Conservation (phyloP, 2,888 invertebrate genomes). For the Marasmarcha lunaedactyla region DNA sequence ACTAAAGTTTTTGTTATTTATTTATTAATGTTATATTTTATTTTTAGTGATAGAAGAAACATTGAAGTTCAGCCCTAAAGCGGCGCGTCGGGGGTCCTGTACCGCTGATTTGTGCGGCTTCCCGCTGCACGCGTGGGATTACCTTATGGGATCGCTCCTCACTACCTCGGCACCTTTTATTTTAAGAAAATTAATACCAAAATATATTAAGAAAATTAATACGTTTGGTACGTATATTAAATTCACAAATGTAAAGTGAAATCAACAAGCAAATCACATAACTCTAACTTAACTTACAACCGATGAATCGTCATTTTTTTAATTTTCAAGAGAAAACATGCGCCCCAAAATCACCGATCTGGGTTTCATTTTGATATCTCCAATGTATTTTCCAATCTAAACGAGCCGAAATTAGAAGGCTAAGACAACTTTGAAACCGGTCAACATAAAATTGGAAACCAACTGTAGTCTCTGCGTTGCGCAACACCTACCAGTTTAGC, state of each 20-base stretch:
- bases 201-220: too few relatives aligned
- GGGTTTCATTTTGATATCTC: constrained; percentile 29
- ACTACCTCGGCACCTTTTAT: too few relatives aligned
- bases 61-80: constrained; percentile 37
- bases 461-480: constrained; percentile 62
- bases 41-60: too few relatives aligned
- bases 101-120: constrained; percentile 61
- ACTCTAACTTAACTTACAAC: too few relatives aligned
- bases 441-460: constrained; percentile 71
- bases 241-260: too few relatives aligned
- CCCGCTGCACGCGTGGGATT: constrained; percentile 28
- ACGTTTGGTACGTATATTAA: too few relatives aligned
- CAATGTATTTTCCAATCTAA: constrained; percentile 64
- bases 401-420: constrained; percentile 69
- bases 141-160: too few relatives aligned
- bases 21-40: too few relatives aligned
- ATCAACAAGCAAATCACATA: too few relatives aligned
- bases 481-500: constrained; percentile 62
- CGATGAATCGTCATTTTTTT: neutral
- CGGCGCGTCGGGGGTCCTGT: constrained; percentile 41
- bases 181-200: too few relatives aligned
- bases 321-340: constrained; percentile 19
- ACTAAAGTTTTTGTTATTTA: too few relatives aligned
- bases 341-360: neutral
- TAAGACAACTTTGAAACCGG: constrained; percentile 65